Evolutionary conservation across 2,888 invertebrate species (phyloP).

Genomic region (Lamellibrachia satsuma): DNA sequence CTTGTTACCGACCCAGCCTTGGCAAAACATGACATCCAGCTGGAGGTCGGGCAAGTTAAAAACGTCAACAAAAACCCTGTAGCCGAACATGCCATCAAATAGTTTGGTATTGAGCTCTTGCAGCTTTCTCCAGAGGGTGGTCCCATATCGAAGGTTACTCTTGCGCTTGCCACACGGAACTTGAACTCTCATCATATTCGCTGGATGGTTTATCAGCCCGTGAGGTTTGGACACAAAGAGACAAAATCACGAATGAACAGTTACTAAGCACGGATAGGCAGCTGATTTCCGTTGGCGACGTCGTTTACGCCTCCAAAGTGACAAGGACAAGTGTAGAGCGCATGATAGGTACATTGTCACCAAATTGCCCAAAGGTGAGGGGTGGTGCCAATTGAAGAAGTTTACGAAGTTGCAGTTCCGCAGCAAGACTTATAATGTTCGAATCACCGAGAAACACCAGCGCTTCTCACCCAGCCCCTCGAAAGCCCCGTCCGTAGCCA

Average conservation of each 20-base stretch:
- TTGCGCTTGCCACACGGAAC: no score
- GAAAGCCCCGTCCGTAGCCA: not conserved
- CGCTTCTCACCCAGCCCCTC: not conserved
- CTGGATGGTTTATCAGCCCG: no score
- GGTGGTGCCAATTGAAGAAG: not conserved
- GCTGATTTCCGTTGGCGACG: not conserved
- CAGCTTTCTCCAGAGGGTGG: no score
- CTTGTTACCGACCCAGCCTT: not conserved
- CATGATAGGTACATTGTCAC: not conserved
- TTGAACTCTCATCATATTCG: no score
- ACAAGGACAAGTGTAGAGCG: not conserved
- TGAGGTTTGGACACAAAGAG: no score
- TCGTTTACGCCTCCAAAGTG: not conserved
- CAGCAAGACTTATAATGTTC: not conserved
- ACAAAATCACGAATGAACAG: no score
- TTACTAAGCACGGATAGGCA: no score
- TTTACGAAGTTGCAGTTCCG: not conserved
- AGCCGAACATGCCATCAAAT: no score
- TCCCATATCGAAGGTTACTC: no score
- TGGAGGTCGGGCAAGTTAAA: not conserved
- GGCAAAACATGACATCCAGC: not conserved
- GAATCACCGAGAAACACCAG: not conserved
- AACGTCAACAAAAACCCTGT: no score
- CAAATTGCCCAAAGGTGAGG: not conserved
- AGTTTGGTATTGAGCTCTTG: no score